Conservation (phyloP, 1,140 invertebrate species). For the Micrasema minimum region DNA sequence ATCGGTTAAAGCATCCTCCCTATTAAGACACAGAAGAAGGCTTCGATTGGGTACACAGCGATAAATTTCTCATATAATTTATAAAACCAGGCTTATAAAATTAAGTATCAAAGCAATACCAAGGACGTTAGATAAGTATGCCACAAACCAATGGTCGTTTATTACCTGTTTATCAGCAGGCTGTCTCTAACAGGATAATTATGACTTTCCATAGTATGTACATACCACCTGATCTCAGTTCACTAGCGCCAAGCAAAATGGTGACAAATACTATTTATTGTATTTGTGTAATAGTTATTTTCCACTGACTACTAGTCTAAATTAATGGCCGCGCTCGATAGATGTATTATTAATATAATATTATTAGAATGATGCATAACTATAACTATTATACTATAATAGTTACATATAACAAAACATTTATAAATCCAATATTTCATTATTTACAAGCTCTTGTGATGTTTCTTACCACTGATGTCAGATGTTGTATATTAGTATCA, state of each 20-base stretch:
- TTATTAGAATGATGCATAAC: no score
- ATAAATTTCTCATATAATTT: no score
- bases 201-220: conserved; percentile 8
- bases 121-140: conserved; percentile 22
- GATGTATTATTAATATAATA: not conserved
- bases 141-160: not conserved
- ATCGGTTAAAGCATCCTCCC: no score
- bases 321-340: not conserved
- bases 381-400: no score
- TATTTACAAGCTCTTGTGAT: conserved; percentile 3
- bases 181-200: conserved; percentile 24
- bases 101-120: conserved; percentile 6
- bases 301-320: conserved; percentile 10
- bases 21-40: no score
- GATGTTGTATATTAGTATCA: no score
- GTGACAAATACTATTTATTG: conserved; percentile 22
- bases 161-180: conserved; percentile 16
- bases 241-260: not conserved
- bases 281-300: conserved; percentile 19
- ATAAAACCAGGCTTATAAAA: no score
- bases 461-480: not conserved
- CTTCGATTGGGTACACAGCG: no score
- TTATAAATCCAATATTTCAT: not conserved
- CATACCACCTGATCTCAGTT: not conserved
- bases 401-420: no score